Evolutionary conservation across 2,113 vertebrate genomes (phyloP), one percentile per base, ranked within the genome.

Genomic region (Dinomys branickii): DNA sequence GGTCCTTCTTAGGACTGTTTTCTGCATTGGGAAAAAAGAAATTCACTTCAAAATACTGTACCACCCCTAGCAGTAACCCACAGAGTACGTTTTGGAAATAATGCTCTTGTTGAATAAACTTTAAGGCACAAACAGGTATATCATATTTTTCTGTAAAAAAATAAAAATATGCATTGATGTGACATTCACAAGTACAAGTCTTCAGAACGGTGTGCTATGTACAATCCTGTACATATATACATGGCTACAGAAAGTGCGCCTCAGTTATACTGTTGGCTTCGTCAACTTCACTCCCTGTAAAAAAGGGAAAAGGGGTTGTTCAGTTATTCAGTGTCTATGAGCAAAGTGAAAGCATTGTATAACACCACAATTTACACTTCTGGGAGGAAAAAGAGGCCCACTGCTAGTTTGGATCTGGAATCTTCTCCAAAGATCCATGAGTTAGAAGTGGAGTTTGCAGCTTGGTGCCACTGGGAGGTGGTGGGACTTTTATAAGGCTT

Each of bases 201-300:
- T 98, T 98, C 97, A 78, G 97, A 97, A 96, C 28, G 84, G 97
- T 98, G 94, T 97, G 97, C 94, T 95, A 77, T 97, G 98, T 98
- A 98, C 97, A 98, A 85, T 94, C 98, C 98, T 98, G 98, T 98
- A 98, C 97, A 98, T 98, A 98, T 98, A 91, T 98, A 98, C 98
- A 99, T 88, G 38, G 38, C 88, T 88, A 95, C 22, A 47, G 94
- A 73, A 94, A 65, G 58, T 59, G 58, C 13, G 4, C 91, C 71
- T 97, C 96, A 97, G 2, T 99, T 99, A 99, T 91, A 99, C 98
- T 26, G 98, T 98, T 80, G 99, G 99, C 89, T 98, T 98, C 1
- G 98, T 99, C 98, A 99, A 41, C 91, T 99, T 99, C 98, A 99
- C 97, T 16, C 98, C 99, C 99, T 99, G 95, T 0, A 85, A 98